These are phyloP conservation scores for Pogonomyrmex californicus DNA, from an alignment of 1,140 invertebrate genomes.

Conservation along the genomic window DNA sequence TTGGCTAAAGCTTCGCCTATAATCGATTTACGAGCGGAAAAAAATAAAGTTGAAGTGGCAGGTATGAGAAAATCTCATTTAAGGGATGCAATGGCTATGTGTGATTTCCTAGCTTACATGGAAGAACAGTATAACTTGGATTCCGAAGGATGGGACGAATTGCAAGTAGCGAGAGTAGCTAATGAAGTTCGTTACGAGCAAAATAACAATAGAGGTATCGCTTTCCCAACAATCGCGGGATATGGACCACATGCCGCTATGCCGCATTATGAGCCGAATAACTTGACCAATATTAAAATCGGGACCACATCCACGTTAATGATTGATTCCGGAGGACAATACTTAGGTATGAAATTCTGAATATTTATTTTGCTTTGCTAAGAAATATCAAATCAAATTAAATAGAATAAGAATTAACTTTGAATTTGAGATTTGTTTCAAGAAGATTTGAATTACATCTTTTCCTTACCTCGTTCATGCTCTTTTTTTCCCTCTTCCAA, in stretches of 20 bases:
- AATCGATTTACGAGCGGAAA: conserved; percentile 93
- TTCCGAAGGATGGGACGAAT: conserved; percentile 89
- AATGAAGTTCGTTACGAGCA: conserved; percentile 91
- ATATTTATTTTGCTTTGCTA: background rate
- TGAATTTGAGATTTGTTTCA: background rate
- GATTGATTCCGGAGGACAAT: conserved; percentile 92
- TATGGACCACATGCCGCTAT: conserved; percentile 96
- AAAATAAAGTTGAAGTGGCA: conserved; percentile 94
- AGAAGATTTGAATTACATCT: background rate
- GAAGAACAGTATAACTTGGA: conserved; percentile 88
- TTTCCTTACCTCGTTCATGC: background rate
- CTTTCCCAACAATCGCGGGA: conserved; percentile 96
- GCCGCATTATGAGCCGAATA: conserved; percentile 95
- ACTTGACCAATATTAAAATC: conserved; percentile 91
- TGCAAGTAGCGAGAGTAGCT: conserved; percentile 89
- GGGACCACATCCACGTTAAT: conserved; percentile 90
- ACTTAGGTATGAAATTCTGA: conserved; percentile 87
- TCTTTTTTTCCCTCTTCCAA: background rate
- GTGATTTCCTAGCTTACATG: conserved; percentile 95
- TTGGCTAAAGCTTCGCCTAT: conserved; percentile 91
- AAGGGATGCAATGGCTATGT: conserved; percentile 95
- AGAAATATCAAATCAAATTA: background rate
- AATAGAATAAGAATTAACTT: background rate
- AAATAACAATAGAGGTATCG: conserved; percentile 90
- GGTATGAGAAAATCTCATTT: conserved; percentile 96